phyloP scores from a whole-genome alignment of 2,113 vertebrate species.

The Peromyscus maniculatus region DNA sequence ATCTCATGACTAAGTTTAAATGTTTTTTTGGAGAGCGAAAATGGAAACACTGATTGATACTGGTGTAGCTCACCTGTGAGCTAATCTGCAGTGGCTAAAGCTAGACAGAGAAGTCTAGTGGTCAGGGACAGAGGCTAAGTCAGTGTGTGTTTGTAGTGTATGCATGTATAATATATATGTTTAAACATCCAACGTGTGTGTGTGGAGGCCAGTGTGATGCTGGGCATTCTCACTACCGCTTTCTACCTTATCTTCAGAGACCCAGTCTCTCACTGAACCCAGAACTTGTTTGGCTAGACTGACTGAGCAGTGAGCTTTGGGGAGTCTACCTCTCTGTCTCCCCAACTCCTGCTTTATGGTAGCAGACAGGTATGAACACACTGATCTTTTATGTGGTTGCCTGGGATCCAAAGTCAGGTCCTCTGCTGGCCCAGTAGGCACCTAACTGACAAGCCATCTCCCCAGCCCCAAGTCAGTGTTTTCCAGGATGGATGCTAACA shows the following conservation, averaged over 20 bases:
- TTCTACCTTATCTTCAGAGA: background rate
- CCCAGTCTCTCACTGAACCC: background rate
- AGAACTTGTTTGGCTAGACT: background rate
- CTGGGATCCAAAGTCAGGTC: background rate
- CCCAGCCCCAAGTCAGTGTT: background rate
- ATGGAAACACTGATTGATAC: background rate
- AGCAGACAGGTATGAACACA: background rate
- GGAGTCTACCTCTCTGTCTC: background rate
- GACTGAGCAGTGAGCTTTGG: background rate
- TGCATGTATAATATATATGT: background rate
- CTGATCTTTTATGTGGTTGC: background rate
- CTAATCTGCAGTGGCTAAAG: background rate
- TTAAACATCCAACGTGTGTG: background rate
- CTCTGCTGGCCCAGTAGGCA: background rate
- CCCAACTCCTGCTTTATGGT: background rate
- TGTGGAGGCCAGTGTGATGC: background rate
- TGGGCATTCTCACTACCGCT: too few relatives aligned
- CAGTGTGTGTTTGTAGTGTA: background rate
- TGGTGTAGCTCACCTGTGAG: background rate
- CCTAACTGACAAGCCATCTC: background rate
- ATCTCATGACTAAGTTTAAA: background rate
- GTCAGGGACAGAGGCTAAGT: background rate
- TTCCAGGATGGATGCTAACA: background rate
- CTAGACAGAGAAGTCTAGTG: background rate
- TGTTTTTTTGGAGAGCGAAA: background rate